A percentile compares a stretch with the other conserved stretches of the same genome.
These are phyloP conservation scores for Coleophora deauratella DNA, from an alignment of 2,888 invertebrate genomes.

Conservation along the genomic window DNA sequence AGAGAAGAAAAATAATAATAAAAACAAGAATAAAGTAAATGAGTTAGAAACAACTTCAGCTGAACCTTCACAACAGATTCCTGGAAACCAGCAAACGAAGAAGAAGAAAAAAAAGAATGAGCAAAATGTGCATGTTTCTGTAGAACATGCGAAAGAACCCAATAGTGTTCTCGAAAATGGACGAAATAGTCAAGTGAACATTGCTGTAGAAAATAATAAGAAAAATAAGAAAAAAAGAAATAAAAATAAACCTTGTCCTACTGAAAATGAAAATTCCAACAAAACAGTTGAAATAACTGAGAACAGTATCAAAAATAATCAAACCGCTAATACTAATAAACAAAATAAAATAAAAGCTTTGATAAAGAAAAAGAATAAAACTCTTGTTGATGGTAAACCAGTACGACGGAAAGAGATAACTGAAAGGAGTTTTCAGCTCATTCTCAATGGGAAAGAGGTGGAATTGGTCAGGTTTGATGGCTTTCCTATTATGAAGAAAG, in stretches of 20 bases:
- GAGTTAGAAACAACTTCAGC: not conserved
- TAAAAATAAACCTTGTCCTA: conserved; percentile 3
- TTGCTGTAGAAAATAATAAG: not conserved
- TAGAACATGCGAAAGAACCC: too few relatives aligned
- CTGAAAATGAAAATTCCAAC: not conserved
- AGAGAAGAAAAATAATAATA: conserved; percentile 20
- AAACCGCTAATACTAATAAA: conserved; percentile 6
- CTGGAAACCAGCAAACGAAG: too few relatives aligned
- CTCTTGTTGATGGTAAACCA: conserved; percentile 38
- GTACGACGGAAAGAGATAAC: conserved; percentile 57
- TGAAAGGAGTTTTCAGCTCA: conserved; percentile 64
- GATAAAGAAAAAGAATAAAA: conserved; percentile 25
- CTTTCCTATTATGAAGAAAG: conserved; percentile 81
- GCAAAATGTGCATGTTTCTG: conserved; percentile 2
- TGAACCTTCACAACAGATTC: not conserved
- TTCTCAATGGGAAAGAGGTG: conserved; percentile 77
- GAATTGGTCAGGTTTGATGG: conserved; percentile 79
- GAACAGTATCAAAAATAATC: conserved; percentile 20
- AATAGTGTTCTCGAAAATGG: conserved; percentile 1
- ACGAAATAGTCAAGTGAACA: not conserved
- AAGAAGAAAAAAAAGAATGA: conserved; percentile 5
- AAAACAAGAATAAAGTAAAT: conserved; percentile 13
- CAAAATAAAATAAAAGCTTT: conserved; percentile 8
- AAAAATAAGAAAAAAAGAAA: conserved; percentile 9
- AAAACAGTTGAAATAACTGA: conserved; percentile 18